These are phyloP conservation scores for Zhuqinia jingwanae DNA, from an alignment of 2,888 invertebrate genomes.

Conservation along the genomic window DNA sequence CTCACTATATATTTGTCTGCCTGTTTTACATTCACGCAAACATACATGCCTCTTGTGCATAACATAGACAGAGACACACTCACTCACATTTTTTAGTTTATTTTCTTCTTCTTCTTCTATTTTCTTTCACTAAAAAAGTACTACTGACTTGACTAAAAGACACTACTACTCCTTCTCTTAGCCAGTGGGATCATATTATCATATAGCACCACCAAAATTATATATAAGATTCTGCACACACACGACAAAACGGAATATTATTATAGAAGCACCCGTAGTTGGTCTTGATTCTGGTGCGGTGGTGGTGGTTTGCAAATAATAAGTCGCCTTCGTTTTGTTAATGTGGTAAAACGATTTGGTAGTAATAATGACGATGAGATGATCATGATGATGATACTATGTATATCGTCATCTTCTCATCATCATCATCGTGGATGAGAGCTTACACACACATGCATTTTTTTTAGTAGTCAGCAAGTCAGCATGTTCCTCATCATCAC, in stretches of 20 bases:
- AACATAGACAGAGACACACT: not conserved
- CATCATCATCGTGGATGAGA: not conserved
- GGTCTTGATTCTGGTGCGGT: too few species aligned
- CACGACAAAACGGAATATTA: too few species aligned
- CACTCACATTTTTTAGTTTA: conserved; percentile 11
- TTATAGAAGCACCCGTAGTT: too few species aligned
- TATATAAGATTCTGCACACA: too few species aligned
- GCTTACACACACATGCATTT: too few species aligned
- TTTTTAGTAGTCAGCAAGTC: too few species aligned
- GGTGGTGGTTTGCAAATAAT: too few species aligned
- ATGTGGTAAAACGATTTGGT: conserved; percentile 10
- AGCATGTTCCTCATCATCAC: too few species aligned
- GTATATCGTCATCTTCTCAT: not conserved
- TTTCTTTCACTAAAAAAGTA: not conserved
- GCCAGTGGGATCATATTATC: too few species aligned
- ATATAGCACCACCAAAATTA: too few species aligned
- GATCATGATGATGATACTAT: not conserved
- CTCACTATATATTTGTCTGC: not conserved
- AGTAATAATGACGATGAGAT: not conserved
- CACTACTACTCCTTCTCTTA: too few species aligned
- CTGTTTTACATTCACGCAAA: not conserved
- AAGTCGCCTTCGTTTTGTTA: conserved; percentile 2
- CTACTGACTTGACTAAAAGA: not conserved
- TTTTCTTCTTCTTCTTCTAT: not conserved
- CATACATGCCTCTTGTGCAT: not conserved